Percentiles rank a stretch among this genome's conserved stretches.
Conservation (phyloP, 2,113 vertebrate species). For the Lipophrys pholis region DNA sequence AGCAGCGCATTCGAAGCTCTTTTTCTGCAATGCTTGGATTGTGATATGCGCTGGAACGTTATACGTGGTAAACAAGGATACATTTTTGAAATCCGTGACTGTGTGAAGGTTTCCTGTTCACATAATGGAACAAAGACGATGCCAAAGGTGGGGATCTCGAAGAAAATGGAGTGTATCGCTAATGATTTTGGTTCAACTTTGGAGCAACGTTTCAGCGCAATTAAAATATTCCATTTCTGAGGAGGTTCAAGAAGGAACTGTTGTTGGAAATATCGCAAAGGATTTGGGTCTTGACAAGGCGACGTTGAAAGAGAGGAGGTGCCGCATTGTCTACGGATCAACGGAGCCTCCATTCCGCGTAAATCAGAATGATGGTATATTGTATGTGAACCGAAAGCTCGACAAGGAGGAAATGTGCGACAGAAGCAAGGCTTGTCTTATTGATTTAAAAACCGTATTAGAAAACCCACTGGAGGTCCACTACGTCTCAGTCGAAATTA, state of each 20-base stretch:
- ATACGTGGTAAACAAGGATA: no score
- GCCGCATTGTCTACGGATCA: conserved; percentile 72
- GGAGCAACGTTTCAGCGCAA: conserved; percentile 62
- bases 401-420: conserved; percentile 76
- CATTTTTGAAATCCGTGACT: background rate
- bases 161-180: conserved; percentile 26
- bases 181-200: conserved; percentile 28
- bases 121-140: conserved; percentile 62
- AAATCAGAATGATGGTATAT: conserved; percentile 69
- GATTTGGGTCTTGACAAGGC: conserved; percentile 74
- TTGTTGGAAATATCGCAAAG: conserved; percentile 76
- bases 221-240: conserved; percentile 78
- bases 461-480: conserved; percentile 86
- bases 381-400: conserved; percentile 71
- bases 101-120: background rate
- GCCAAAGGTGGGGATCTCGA: conserved; percentile 15
- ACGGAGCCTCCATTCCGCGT: conserved; percentile 65
- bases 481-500: conserved; percentile 83
- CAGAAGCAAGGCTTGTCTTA: conserved; percentile 65
- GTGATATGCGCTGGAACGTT: background rate
- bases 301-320: conserved; percentile 57
- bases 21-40: background rate
- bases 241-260: conserved; percentile 70
- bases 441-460: conserved; percentile 76
- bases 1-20: accelerated